phyloP scores from a whole-genome alignment of 2,797 vertebrate species.

The Epinephelus coioides region DNA sequence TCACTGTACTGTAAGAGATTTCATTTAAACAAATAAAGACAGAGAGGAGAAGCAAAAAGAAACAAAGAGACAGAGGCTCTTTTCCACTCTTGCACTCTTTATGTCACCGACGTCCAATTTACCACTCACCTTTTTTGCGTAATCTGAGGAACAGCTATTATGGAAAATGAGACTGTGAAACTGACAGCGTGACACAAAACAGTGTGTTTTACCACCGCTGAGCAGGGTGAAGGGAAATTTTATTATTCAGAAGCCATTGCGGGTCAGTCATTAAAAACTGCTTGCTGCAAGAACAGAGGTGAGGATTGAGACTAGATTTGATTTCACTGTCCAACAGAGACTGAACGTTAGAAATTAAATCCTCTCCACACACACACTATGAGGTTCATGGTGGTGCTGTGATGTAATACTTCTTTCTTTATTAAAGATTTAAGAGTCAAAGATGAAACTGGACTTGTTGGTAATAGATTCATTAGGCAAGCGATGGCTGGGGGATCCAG shows the following conservation, averaged over 20 bases:
- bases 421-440: conserved; percentile 56
- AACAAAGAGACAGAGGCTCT: conserved; percentile 20
- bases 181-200: conserved; percentile 52
- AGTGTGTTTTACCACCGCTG: conserved; percentile 38
- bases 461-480: conserved; percentile 63
- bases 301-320: neutral
- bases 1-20: conserved; percentile 68
- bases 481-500: conserved; percentile 47
- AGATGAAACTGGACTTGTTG: conserved; percentile 40
- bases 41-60: conserved; percentile 23
- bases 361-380: neutral
- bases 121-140: conserved; percentile 22
- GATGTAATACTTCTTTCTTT: conserved; percentile 33
- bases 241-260: conserved; percentile 45
- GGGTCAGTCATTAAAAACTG: conserved; percentile 41
- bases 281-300: conserved; percentile 26
- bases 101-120: conserved; percentile 44
- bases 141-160: conserved; percentile 41
- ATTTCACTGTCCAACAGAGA: conserved; percentile 22
- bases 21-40: conserved; percentile 65
- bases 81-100: conserved; percentile 24
- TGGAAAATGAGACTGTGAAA: conserved; percentile 29
- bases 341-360: conserved; percentile 1
- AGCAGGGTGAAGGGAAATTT: conserved; percentile 29
- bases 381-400: neutral